phyloP scores from a whole-genome alignment of 2,113 vertebrate species.

The Phalacrocorax carbo region DNA sequence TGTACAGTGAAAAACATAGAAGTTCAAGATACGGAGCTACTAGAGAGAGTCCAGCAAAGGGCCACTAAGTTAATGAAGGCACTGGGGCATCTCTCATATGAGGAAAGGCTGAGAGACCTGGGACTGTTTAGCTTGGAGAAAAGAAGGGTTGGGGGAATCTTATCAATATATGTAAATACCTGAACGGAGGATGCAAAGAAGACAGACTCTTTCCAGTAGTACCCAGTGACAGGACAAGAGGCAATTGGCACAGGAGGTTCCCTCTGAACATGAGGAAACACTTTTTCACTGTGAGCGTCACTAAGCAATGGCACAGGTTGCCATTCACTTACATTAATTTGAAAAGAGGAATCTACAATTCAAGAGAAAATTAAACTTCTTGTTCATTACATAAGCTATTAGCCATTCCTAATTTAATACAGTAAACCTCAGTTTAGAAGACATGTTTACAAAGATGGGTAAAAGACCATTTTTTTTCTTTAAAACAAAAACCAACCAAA shows the following conservation, averaged over 20 bases:
- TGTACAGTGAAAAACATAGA: not conserved
- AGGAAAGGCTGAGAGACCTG: not conserved
- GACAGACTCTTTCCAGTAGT: not conserved
- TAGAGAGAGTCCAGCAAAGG: not conserved
- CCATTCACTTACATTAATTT: not conserved
- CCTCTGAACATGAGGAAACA: not conserved
- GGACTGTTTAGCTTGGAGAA: not conserved
- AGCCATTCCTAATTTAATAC: not conserved
- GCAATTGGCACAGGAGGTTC: not conserved
- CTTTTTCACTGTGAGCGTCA: not conserved
- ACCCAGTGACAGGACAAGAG: not conserved
- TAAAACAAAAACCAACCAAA: accelerated
- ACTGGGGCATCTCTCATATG: not conserved
- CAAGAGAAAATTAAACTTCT: not conserved
- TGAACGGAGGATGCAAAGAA: not conserved
- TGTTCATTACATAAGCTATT: not conserved
- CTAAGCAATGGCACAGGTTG: not conserved
- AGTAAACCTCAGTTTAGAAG: not conserved
- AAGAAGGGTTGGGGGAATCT: not conserved
- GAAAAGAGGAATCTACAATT: not conserved
- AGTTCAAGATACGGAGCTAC: not conserved
- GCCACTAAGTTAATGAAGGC: not conserved
- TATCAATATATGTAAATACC: not conserved
- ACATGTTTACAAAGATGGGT: not conserved
- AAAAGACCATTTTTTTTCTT: not conserved